phyloP scores from a whole-genome alignment of 2,113 vertebrate genomes.

The Pteropus alecto region DNA sequence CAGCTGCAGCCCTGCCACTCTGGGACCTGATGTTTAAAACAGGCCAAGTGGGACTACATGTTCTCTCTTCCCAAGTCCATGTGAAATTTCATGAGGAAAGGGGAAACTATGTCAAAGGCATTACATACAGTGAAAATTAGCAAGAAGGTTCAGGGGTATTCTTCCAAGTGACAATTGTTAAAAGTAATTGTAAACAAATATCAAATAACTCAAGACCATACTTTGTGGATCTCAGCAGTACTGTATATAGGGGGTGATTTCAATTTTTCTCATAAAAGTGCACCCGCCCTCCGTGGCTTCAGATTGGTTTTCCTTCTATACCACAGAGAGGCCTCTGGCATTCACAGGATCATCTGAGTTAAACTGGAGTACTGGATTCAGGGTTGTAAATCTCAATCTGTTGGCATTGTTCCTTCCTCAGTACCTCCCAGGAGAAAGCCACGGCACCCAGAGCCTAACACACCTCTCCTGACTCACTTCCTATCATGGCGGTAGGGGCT shows the following conservation, averaged over 20 bases:
- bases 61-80: not conserved
- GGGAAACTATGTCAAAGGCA: not conserved
- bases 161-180: not conserved
- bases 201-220: not conserved
- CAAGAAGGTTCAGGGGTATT: not conserved
- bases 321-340: not conserved
- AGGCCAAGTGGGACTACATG: constrained; percentile 29
- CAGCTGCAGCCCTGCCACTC: not conserved
- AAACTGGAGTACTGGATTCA: not conserved
- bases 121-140: not conserved
- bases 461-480: not conserved
- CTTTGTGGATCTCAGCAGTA: not conserved
- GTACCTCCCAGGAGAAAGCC: not conserved
- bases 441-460: accelerated
- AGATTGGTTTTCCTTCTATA: not conserved
- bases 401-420: not conserved
- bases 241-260: accelerated
- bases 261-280: not conserved
- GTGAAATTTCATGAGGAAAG: not conserved
- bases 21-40: not conserved
- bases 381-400: not conserved
- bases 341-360: not conserved
- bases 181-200: not conserved
- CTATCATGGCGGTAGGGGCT: not conserved
- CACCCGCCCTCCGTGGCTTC: not conserved